Base-by-base conservation (phyloP, 2,888 invertebrate species). In the Acronicta alni region DNA sequence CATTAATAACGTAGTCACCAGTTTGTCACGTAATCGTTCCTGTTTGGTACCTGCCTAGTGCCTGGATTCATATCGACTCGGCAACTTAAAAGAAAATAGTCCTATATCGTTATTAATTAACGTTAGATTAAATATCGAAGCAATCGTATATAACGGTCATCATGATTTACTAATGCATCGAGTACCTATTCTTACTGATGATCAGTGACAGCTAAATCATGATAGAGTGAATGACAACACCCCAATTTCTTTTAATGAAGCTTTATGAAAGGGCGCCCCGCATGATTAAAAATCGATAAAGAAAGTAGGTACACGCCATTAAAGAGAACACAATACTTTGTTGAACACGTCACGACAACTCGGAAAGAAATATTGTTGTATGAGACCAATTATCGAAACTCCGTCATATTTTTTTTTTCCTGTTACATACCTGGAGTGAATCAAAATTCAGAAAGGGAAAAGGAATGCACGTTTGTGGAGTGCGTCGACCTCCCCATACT, bases 201-300 rank as follows among this genome's bases (percentile, higher is more conserved):
- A 83, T 80, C 81, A 84, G 79, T 85, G 85, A 88, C 86, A 86
- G 81, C 82, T 80, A 84, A 87, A 87, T 86, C 83, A 85, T 86
- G 79, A 85, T 85, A 77, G 84, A 85, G 83, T 85, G 83, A 81
- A 82, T 79, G 82, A 82, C 86, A 81, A 85, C 83, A 84, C 78
- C 85, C 77, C 84, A 85, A 87, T 88, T 84, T 80, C 73, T 68
- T 82, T 84, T 89, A 88, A 91, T 89, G 85, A 87, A 81, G 77
- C 82, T 80, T 81, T 82, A 87, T 85, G 83, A 85, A 83, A 84
- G 79, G 74, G 81, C 82, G 79, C 82, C 87, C 84, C 82, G 82
- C 83, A 84, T 87, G 79, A 77, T 86, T 84, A 79, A 81, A 86
- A 84, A 81, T 81, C 84, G 78, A 87, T 88, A 88, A 84, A 85